Percentiles rank a stretch among this genome's conserved stretches.
These are phyloP conservation scores for Odontothrips loti DNA, from an alignment of 2,888 invertebrate species.

Conservation along the genomic window DNA sequence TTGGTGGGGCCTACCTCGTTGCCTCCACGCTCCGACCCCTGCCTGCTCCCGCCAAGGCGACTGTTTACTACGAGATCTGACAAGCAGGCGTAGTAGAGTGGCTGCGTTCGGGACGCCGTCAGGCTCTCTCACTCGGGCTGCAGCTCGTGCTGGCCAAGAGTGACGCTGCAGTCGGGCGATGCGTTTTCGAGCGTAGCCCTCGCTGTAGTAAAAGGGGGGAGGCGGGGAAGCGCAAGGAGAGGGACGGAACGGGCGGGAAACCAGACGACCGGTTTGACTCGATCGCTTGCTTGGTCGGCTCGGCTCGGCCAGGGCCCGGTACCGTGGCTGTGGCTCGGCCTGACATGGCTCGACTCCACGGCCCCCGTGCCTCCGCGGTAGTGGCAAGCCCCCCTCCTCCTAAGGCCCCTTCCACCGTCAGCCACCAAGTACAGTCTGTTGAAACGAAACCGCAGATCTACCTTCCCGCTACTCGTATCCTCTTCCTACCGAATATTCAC, in stretches of 20 bases:
- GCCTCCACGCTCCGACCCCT: neutral
- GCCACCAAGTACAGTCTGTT: too few relatives aligned
- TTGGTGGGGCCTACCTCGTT: neutral
- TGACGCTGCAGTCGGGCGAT: too few relatives aligned
- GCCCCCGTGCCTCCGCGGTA: neutral
- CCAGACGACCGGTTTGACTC: constrained; percentile 23
- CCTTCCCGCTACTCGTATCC: too few relatives aligned
- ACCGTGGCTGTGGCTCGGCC: neutral
- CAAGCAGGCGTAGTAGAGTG: constrained; percentile 23
- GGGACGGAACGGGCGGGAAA: constrained; percentile 17
- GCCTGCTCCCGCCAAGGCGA: neutral
- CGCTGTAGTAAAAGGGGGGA: constrained; percentile 15
- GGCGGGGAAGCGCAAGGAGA: neutral
- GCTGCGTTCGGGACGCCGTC: neutral
- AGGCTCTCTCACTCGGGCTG: neutral
- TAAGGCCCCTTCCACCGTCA: too few relatives aligned
- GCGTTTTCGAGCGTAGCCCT: neutral
- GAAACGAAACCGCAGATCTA: too few relatives aligned
- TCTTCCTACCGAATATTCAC: too few relatives aligned
- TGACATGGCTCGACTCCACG: neutral
- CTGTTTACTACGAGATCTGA: constrained; percentile 26
- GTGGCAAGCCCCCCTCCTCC: neutral
- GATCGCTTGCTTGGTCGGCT: neutral
- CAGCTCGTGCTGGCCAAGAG: neutral
- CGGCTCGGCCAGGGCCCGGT: neutral